Conservation (phyloP, 2,888 invertebrate genomes). For the Poecilobothrus nobilitatus region DNA sequence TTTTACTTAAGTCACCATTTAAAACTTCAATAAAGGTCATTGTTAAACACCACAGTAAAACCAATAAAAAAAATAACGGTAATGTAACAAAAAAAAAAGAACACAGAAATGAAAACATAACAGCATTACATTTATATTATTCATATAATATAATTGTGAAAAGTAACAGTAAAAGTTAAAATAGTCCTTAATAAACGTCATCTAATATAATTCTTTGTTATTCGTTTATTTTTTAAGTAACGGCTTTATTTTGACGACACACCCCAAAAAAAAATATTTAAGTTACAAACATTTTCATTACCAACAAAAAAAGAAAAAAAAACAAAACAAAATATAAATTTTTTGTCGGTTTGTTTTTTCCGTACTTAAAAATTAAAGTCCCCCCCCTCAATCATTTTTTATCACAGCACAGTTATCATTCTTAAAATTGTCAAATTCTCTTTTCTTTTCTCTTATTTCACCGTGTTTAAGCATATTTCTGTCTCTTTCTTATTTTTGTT, state of each 20-base stretch:
- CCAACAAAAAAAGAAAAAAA: not conserved
- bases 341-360: no score
- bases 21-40: not conserved
- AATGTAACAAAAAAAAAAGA: no score
- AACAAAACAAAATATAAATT: not conserved
- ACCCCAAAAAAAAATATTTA: not conserved
- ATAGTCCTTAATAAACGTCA: not conserved
- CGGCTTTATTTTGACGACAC: not conserved
- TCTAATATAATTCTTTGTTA: not conserved
- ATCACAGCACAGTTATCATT: not conserved
- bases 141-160: not conserved
- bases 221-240: not conserved
- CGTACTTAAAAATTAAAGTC: not conserved
- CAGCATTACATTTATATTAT: not conserved
- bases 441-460: not conserved
- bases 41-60: not conserved
- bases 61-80: not conserved
- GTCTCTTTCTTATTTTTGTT: not conserved
- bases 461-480: not conserved
- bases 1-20: not conserved
- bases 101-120: not conserved
- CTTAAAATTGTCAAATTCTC: no score
- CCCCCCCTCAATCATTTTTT: not conserved
- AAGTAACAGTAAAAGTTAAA: not conserved
- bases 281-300: not conserved